Conservation (phyloP, 2,113 vertebrate species). For the Chascanopsetta lugubris region DNA sequence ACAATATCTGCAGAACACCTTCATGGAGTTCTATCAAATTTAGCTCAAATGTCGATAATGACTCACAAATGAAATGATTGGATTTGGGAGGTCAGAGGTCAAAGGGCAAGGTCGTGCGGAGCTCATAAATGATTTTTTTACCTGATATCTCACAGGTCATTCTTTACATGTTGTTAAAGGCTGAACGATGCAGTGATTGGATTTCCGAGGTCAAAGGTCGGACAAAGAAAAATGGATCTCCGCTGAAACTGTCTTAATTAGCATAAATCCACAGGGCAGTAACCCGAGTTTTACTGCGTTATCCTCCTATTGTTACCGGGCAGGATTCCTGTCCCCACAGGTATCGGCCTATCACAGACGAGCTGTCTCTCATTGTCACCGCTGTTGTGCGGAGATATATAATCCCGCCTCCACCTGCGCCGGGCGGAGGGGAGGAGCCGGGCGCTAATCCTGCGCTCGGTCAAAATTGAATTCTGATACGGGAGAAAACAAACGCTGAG, state of each 20-base stretch:
- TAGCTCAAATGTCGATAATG: too few species aligned
- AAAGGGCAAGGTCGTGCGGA: neutral
- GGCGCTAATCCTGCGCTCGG: too few species aligned
- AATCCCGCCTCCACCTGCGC: neutral
- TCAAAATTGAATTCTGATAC: neutral
- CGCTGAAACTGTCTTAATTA: too few species aligned
- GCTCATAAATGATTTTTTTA: too few species aligned
- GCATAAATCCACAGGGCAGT: neutral
- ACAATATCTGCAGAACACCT: too few species aligned
- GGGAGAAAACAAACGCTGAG: neutral
- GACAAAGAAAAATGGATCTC: too few species aligned
- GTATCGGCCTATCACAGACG: neutral
- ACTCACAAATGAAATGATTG: neutral
- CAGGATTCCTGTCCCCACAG: neutral
- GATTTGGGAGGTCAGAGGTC: neutral
- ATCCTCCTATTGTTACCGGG: neutral
- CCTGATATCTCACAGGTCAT: too few species aligned
- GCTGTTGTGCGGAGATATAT: neutral
- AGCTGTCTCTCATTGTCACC: neutral
- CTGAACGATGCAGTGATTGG: neutral
- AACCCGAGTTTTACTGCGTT: neutral
- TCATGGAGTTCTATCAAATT: neutral
- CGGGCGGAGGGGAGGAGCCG: too few species aligned
- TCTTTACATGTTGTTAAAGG: too few species aligned
- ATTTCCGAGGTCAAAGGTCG: neutral